Base-by-base conservation (phyloP, 1,140 invertebrate genomes). In the Dysdera silvatica region DNA sequence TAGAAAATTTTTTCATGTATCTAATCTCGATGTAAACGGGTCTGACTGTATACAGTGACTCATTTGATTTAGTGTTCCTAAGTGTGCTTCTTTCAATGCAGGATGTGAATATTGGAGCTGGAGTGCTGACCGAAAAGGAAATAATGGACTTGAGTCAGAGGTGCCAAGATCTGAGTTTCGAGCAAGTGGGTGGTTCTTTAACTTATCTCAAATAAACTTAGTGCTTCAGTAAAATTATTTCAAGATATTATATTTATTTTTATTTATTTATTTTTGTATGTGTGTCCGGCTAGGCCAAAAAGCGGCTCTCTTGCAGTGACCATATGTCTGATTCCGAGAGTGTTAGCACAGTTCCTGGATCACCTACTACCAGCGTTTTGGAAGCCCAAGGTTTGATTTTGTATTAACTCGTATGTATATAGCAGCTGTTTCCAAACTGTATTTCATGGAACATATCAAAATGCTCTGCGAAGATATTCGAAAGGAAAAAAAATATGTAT, bases 131-230 rank as follows among this genome's bases (percentile, higher is more conserved):
- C n/a, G n/a, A n/a, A n/a, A n/a, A n/a, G n/a, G n/a, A n/a, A n/a
- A n/a, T n/a, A n/a, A n/a, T n/a, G 41, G 37, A 62, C 32, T 40
- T 62, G 16, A 53, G 14, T 40, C 61, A 62, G 24, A 47, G 20
- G 28, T 62, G 61, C 35, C 61, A 62, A 62, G 61, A 62, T 40
- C 33, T 62, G 14, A 62, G 56, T 62, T 62, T 62, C 23, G 61
- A 62, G 31, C 61, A 62, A 43, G 61, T 62, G 45, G n/a, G 32
- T 8, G 2, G 4, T 31, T 14, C 28, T 14, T 31, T 26, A 26
- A 47, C 7, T 7, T 8, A 16, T 28, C 18, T 49, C 12, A n/a
- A 29, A 12, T 49, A n/a, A 5, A 24, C 31, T 28, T 49, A 29
- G 31, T 49, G 0, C 28, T 12, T 53, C 37, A 35, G 8, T n/a